phyloP scores from a whole-genome alignment of 2,113 vertebrate species.

The Eolophus roseicapilla region DNA sequence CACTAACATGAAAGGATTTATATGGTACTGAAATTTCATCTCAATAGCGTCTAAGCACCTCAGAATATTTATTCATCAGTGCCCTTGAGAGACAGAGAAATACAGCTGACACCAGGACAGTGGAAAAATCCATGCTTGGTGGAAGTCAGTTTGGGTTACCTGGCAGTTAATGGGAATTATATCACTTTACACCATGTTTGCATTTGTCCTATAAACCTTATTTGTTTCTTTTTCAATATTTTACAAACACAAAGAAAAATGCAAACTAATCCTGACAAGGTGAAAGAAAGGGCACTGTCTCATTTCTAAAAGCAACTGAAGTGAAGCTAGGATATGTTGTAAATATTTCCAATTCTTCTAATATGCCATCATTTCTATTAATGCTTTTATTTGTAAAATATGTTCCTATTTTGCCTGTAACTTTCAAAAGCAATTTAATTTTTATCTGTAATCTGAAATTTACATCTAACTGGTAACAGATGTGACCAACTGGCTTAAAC shows the following conservation, averaged over 20 bases:
- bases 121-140: constrained; percentile 50
- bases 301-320: constrained; percentile 46
- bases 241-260: constrained; percentile 62
- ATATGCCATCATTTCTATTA: constrained; percentile 67
- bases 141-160: constrained; percentile 29
- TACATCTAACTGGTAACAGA: constrained; percentile 74
- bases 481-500: constrained; percentile 71
- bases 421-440: constrained; percentile 71
- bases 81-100: constrained; percentile 12
- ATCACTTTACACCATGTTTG: constrained; percentile 53
- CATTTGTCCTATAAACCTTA: constrained; percentile 57
- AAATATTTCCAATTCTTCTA: constrained; percentile 72
- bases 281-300: constrained; percentile 53
- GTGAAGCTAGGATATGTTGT: constrained; percentile 43
- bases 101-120: not conserved
- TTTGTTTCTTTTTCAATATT: constrained; percentile 52
- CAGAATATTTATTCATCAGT: constrained; percentile 4
- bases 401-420: constrained; percentile 65
- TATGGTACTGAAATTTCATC: not conserved
- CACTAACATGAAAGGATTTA: not conserved
- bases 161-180: constrained; percentile 41
- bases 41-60: not conserved
- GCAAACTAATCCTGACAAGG: constrained; percentile 62
- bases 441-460: constrained; percentile 77
- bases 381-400: constrained; percentile 65